Base-by-base conservation (phyloP, 2,797 vertebrate genomes). In the Falco rusticolus region DNA sequence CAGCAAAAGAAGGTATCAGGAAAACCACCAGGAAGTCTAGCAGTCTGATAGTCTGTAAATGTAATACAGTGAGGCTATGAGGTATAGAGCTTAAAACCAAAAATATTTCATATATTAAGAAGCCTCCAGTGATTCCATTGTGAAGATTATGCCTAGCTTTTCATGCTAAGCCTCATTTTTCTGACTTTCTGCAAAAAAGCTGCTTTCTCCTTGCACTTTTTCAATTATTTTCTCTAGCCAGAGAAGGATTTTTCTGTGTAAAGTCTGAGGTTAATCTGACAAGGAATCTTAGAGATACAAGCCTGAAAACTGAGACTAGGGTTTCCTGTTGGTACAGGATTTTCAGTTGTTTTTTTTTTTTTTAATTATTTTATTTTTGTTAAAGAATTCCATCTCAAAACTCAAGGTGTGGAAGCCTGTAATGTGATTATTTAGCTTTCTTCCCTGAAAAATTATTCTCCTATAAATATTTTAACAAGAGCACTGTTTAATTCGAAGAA, bases 221-320 rank as follows among this genome's bases (percentile, higher is more conserved):
- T 86, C 48, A 79, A 70, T 81, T 91, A 88, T 51, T 90, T 95
- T 84, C 59, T 72, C 50, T 65, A 88, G 25, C 22, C 39, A 79
- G 79, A 81, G 47, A 51, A 81, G 29, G 63, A 79, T 76, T 94
- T 91, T 6, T 78, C 3, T 71, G 37, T 56, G 13, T 71, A 11
- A 94, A 94, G 11, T 72, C 65, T 90, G 80, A 96, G 64, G 34
- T 94, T 88, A 94, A 86, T 88, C 70, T 91, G 83, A 66, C 47
- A 63, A 90, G 51, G 66, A 94, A 72, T 74, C 45, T 91, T 66
- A 60, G 57, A 77, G 20, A 70, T 47, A 87, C 14, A 6, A 94
- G 28, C 22, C 51, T 81, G 63, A 90, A 54, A 78, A 43, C 47
- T 79, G 70, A 78, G 51, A 16, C 6, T 34, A 45, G 29, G 26